Conservation (phyloP, 2,113 vertebrate species). For the Mugil cephalus region DNA sequence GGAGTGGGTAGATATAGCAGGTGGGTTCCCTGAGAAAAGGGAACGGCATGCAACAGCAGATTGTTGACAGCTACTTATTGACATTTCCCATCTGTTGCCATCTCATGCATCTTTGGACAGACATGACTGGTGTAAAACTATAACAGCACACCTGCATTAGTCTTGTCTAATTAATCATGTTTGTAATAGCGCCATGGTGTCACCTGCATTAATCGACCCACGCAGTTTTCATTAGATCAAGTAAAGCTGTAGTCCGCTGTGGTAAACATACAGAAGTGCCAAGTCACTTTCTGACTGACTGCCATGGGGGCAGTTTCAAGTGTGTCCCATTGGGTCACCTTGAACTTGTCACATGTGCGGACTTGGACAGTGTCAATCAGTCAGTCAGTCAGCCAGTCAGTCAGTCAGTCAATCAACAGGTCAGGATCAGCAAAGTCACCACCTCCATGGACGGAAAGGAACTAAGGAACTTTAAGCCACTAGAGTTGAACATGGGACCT, state of each 20-base stretch:
- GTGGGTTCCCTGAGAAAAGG: neutral
- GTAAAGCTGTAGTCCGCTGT: neutral
- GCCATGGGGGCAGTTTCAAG: neutral
- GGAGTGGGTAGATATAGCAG: neutral
- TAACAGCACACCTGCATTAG: neutral
- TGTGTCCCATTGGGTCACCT: slow-evolving; percentile 10
- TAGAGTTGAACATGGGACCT: too few relatives aligned
- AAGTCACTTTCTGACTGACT: neutral
- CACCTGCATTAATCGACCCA: neutral
- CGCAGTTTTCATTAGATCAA: neutral
- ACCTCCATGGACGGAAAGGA: neutral
- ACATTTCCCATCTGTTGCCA: slow-evolving; percentile 12
- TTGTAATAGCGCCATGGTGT: neutral
- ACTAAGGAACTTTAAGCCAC: too few relatives aligned
- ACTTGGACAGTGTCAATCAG: slow-evolving; percentile 4
- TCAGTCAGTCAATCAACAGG: neutral
- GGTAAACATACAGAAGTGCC: neutral
- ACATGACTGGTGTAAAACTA: neutral
- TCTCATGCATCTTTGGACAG: neutral
- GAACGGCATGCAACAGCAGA: slow-evolving; percentile 7
- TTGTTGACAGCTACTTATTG: slow-evolving; percentile 2
- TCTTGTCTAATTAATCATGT: neutral
- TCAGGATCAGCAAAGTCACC: neutral
- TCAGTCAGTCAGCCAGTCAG: neutral
- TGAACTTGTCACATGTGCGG: neutral